Conservation (phyloP, 1,140 invertebrate genomes). For the Lepeophtheirus salmonis region DNA sequence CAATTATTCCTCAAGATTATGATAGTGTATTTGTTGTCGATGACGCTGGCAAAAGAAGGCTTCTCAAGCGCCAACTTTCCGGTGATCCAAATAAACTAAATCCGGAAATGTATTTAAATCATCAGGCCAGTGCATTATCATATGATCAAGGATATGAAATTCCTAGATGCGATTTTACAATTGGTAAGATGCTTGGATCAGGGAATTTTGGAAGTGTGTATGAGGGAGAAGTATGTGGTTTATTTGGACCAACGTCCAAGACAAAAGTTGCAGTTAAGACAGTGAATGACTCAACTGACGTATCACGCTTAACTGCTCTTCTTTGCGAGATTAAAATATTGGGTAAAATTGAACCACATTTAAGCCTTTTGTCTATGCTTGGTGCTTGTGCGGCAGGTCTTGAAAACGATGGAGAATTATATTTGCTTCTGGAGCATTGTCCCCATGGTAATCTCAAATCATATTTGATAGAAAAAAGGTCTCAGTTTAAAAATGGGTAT, state of each 20-base stretch:
- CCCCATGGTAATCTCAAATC: constrained; percentile 70
- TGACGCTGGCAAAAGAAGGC: background rate
- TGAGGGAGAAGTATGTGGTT: constrained; percentile 49
- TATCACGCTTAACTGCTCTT: constrained; percentile 51
- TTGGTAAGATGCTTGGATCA: constrained; percentile 57
- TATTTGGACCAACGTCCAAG: constrained; percentile 23
- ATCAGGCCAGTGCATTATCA: constrained; percentile 73
- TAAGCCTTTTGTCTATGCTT: constrained; percentile 83
- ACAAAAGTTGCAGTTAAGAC: constrained; percentile 67
- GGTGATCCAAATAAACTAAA: constrained; percentile 60
- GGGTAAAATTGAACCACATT: constrained; percentile 75
- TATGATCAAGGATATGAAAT: constrained; percentile 81
- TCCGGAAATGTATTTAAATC: constrained; percentile 63
- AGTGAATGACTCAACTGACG: constrained; percentile 53
- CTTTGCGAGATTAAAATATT: constrained; percentile 85
- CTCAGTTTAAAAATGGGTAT: constrained; percentile 59
- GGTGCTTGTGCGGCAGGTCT: constrained; percentile 81
- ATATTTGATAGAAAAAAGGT: constrained; percentile 54
- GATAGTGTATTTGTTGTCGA: background rate
- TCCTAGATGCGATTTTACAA: constrained; percentile 53
- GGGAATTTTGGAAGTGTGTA: constrained; percentile 83
- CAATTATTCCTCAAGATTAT: background rate
- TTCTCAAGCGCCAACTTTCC: constrained; percentile 30
- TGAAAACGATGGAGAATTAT: constrained; percentile 26
- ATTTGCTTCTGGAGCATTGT: constrained; percentile 69